Evolutionary conservation across 2,888 invertebrate species (phyloP).

Genomic region (Drosophila anomelani): DNA sequence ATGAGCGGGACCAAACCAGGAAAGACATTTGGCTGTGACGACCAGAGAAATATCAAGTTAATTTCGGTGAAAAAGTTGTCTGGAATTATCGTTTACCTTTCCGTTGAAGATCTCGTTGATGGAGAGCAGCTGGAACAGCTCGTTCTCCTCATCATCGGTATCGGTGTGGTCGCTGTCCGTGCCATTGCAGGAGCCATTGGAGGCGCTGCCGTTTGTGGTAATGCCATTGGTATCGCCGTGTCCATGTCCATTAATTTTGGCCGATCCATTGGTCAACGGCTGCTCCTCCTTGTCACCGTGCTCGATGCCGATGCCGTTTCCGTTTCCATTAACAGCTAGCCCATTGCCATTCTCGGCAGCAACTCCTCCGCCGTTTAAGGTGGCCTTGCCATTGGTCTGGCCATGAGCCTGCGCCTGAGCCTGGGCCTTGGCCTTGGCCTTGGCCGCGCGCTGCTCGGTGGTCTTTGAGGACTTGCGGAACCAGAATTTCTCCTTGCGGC

Average conservation of each 20-base stretch:
- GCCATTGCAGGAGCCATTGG: constrained; percentile 54
- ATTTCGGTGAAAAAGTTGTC: not conserved
- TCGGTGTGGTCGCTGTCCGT: constrained; percentile 72
- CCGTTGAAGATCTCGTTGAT: constrained; percentile 99
- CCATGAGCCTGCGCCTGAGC: constrained; percentile 15
- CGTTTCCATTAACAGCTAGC: constrained; percentile 10
- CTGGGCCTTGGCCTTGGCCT: constrained; percentile 40
- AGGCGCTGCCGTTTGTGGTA: constrained; percentile 26
- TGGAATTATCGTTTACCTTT: constrained; percentile 81
- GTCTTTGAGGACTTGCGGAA: constrained; percentile 92
- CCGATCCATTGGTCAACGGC: constrained; percentile 42
- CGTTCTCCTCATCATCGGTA: constrained; percentile 80
- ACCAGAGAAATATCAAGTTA: not conserved
- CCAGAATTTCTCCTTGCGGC: constrained; percentile 94
- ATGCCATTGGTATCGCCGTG: constrained; percentile 54
- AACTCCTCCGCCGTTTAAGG: constrained; percentile 1
- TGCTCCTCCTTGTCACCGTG: constrained; percentile 19
- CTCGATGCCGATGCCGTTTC: constrained; percentile 25
- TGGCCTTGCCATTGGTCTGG: constrained; percentile 51
- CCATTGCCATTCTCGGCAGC: constrained; percentile 26
- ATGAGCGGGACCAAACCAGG: constrained; percentile 98
- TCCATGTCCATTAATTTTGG: constrained; percentile 58
- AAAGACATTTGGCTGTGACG: constrained; percentile 90
- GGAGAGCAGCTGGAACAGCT: constrained; percentile 92
- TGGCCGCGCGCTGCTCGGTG: constrained; percentile 63